Base-by-base conservation (phyloP, 2,888 invertebrate species). In the Campaea margaritaria region DNA sequence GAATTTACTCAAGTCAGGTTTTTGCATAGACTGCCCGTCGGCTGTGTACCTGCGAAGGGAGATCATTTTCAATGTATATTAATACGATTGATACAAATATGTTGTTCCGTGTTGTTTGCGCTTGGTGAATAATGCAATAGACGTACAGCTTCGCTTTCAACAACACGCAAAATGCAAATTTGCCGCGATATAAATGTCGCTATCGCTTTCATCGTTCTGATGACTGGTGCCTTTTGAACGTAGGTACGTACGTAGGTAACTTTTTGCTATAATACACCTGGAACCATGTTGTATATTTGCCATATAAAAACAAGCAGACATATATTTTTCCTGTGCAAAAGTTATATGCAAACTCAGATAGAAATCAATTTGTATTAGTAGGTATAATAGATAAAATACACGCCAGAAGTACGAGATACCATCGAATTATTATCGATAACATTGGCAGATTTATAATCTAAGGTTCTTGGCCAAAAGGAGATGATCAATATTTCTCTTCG, bases 11-110 rank as follows among this genome's bases (percentile, higher is more conserved):
- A 94, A 69, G 72, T 94, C 94, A 54, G 94, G 93, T 73, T 93
- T 93, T 67, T 93, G 92, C 81, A 94, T 91, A 42, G 85, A 81
- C 72, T 91, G 87, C 59, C 91, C 94, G 72, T 94, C 95, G 44
- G 91, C 91, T 42, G 94, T 94, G 78, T 94, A 93, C 76, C 94
- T 94, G 81, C 42, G 66, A 75, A 58, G 27, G 53, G 66, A 54
- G 12, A 52, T n/a, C n/a, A n/a, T n/a, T n/a, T n/a, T n/a, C n/a
- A n/a, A n/a, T n/a, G n/a, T 8, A 38, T 21, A 21, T 21, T 21
- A 21, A 3, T 3, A 21, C 21, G 21, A 5, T 21, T 21, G 21
- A 3, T 21, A 21, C 21, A 21, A 21, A 21, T 21, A 21, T 36
- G 10, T 48, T 41, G 15, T 14, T 27, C 28, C 31, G 12, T n/a